Evolutionary conservation across 2,888 invertebrate species (phyloP).

Genomic region (Mesorhabditis sp.): DNA sequence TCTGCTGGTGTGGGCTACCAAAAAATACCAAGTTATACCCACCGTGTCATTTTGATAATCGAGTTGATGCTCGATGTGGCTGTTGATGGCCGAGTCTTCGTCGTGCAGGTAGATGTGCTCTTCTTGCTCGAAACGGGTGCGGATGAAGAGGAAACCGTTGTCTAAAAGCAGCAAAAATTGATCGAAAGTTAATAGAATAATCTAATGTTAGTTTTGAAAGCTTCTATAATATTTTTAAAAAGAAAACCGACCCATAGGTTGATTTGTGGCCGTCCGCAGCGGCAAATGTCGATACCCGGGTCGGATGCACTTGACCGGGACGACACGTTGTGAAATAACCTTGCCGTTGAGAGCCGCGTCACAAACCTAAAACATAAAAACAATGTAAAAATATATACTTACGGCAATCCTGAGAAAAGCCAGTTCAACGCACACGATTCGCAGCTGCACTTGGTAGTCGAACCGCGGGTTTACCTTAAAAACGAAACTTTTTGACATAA

Average conservation of each 20-base stretch:
- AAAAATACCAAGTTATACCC: not conserved
- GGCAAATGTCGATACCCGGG: constrained; percentile 85
- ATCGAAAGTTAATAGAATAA: not conserved
- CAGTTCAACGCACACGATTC: constrained; percentile 73
- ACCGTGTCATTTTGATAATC: constrained; percentile 40
- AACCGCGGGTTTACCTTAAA: too few species aligned
- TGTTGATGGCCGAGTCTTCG: constrained; percentile 36
- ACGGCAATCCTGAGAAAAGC: constrained; percentile 72
- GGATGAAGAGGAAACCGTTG: constrained; percentile 6
- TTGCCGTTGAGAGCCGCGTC: constrained; percentile 72
- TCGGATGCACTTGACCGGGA: constrained; percentile 77
- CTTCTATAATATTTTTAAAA: not conserved
- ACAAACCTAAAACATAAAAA: not conserved
- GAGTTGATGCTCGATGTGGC: constrained; percentile 36
- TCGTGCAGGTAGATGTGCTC: constrained; percentile 58
- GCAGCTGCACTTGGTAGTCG: constrained; percentile 4
- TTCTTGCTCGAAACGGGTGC: constrained; percentile 76
- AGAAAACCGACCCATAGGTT: constrained; percentile 64
- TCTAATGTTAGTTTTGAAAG: not conserved
- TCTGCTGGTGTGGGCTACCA: too few species aligned
- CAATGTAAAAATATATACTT: constrained; percentile 13
- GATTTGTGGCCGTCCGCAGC: constrained; percentile 77
- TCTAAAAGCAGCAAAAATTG: constrained; percentile 3
- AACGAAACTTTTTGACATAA: not conserved
- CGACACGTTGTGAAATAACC: constrained; percentile 78